Evolutionary conservation across 2,797 vertebrate species (phyloP).

Genomic region (Oceanodroma leucorhoa): DNA sequence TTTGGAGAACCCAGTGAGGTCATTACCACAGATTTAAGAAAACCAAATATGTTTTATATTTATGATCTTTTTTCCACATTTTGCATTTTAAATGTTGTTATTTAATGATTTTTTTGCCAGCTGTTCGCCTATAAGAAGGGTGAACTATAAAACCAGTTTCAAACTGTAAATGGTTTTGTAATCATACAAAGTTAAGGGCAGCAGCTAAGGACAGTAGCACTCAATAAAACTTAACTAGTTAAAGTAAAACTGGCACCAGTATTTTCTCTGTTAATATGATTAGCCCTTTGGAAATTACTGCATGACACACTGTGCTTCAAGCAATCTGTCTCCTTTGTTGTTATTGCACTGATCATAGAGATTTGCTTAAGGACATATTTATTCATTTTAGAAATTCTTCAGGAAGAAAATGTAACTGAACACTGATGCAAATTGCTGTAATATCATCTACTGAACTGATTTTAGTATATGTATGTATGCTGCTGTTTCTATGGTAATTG

Average conservation of each 20-base stretch:
- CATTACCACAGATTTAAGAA: neutral
- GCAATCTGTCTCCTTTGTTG: neutral
- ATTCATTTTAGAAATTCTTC: neutral
- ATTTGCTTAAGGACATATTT: neutral
- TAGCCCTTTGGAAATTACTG: neutral
- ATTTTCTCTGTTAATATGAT: slow-evolving; percentile 24
- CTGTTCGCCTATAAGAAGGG: neutral
- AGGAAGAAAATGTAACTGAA: neutral
- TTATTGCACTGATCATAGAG: neutral
- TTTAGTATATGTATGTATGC: neutral
- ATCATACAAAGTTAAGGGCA: neutral
- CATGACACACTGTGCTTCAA: neutral
- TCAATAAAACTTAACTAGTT: slow-evolving; percentile 16
- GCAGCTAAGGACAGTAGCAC: slow-evolving; percentile 20
- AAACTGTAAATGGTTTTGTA: slow-evolving; percentile 11
- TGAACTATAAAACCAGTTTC: neutral
- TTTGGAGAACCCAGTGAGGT: neutral
- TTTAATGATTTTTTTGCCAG: neutral
- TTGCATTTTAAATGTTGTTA: neutral
- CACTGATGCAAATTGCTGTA: neutral
- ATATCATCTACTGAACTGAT: neutral
- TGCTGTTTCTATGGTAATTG: slow-evolving; percentile 60
- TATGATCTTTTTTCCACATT: neutral
- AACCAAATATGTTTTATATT: neutral
- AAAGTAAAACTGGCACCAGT: neutral